These are phyloP conservation scores for Arothron firmamentum DNA, from an alignment of 2,113 vertebrate species.

Conservation along the genomic window DNA sequence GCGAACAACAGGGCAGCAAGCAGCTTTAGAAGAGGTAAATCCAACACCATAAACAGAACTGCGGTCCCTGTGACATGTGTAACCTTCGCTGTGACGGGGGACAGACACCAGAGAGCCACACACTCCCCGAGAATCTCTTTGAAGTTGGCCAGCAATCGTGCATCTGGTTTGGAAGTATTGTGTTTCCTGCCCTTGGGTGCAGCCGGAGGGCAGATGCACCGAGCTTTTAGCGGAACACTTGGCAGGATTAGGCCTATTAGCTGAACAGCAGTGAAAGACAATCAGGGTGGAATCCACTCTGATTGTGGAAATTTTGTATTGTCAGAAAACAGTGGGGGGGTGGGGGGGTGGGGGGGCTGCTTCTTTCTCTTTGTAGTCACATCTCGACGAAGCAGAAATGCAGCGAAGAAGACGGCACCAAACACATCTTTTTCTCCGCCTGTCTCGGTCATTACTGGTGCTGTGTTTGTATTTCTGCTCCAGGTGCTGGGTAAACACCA, in stretches of 20 bases:
- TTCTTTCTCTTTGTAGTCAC: neutral
- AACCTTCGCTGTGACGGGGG: constrained; percentile 52
- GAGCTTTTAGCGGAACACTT: constrained; percentile 58
- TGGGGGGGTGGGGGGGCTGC: no score
- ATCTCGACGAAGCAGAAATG: neutral
- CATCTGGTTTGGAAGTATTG: constrained; percentile 52
- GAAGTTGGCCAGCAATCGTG: constrained; percentile 43
- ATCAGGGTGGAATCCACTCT: constrained; percentile 15
- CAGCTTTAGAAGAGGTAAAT: constrained; percentile 64
- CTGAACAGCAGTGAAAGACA: constrained; percentile 26
- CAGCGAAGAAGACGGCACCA: neutral
- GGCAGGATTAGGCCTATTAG: constrained; percentile 53
- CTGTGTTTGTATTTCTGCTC: constrained; percentile 75
- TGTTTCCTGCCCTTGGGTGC: constrained; percentile 61
- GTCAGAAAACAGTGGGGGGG: constrained; percentile 6
- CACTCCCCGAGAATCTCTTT: constrained; percentile 42
- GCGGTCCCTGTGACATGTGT: constrained; percentile 57
- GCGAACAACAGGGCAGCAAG: constrained; percentile 45
- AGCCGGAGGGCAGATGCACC: constrained; percentile 38
- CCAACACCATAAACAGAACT: constrained; percentile 67
- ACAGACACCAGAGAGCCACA: constrained; percentile 45
- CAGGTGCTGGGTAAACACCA: constrained; percentile 71
- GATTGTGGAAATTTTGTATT: constrained; percentile 12
- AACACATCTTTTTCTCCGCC: constrained; percentile 15
- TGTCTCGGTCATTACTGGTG: constrained; percentile 35